Percentiles rank a stretch among this genome's conserved stretches.
phyloP scores from a whole-genome alignment of 2,888 invertebrate genomes.

The Stomorhina lunata region DNA sequence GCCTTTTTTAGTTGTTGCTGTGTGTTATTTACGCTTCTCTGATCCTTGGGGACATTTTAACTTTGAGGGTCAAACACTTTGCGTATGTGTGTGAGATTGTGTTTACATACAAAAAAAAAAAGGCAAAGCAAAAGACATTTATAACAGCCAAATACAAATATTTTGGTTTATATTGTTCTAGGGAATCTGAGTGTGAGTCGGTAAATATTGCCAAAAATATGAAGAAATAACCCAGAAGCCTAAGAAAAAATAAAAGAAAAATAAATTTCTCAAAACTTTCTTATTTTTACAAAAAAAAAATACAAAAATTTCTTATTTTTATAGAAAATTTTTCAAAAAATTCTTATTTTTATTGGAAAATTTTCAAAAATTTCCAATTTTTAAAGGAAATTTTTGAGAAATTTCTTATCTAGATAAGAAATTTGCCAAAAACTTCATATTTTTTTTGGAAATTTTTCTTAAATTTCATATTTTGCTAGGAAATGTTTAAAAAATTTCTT shows the following conservation, averaged over 20 bases:
- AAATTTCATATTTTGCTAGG: no score
- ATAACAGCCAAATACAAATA: constrained; percentile 36
- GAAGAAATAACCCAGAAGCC: constrained; percentile 17
- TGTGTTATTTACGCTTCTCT: constrained; percentile 12
- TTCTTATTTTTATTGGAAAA: no score
- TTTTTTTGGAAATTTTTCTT: no score
- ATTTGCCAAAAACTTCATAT: no score
- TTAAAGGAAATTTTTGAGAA: no score
- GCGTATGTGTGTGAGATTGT: neutral
- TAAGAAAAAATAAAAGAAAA: neutral
- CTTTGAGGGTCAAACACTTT: constrained; percentile 54
- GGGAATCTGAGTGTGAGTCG: neutral
- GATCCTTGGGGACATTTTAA: constrained; percentile 57
- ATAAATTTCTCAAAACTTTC: no score
- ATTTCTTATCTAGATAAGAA: no score
- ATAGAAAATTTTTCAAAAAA: no score
- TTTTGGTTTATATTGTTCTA: constrained; percentile 27
- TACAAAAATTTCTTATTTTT: no score
- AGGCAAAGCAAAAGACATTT: constrained; percentile 23
- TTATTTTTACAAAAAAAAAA: no score
- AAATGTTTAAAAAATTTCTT: no score
- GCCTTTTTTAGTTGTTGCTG: neutral
- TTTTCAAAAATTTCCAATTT: no score
- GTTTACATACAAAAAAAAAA: neutral
- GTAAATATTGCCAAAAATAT: neutral